A percentile compares a stretch with the other conserved stretches of the same genome.
phyloP scores from a whole-genome alignment of 2,113 vertebrate species.

The Aptenodytes patagonicus region DNA sequence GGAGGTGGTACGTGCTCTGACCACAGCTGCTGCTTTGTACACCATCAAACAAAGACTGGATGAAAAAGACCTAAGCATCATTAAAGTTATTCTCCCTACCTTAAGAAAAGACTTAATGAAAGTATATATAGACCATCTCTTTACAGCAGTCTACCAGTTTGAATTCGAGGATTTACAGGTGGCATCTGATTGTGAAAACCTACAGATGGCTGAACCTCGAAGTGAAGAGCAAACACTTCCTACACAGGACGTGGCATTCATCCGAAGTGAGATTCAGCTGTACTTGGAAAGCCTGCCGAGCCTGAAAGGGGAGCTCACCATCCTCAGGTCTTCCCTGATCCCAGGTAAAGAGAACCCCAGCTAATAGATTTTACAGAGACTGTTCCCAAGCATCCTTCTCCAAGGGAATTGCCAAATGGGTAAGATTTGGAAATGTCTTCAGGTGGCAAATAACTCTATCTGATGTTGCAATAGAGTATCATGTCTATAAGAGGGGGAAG shows the following conservation, averaged over 20 bases:
- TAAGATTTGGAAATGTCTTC: neutral
- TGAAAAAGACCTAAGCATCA: conserved; percentile 64
- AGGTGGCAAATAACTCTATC: neutral
- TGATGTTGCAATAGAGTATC: neutral
- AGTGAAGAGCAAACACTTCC: neutral
- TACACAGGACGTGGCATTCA: neutral
- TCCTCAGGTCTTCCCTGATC: conserved; percentile 82
- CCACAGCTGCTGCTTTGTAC: conserved; percentile 75
- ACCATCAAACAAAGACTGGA: conserved; percentile 83
- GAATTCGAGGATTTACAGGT: conserved; percentile 69
- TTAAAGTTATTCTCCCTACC: conserved; percentile 76
- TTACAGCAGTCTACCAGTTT: conserved; percentile 84
- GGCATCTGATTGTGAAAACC: neutral
- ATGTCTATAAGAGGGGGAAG: neutral
- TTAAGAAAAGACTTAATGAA: conserved; percentile 71
- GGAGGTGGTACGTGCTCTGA: conserved; percentile 65
- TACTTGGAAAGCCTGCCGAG: conserved; percentile 81
- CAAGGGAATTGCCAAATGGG: neutral
- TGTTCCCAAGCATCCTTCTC: neutral
- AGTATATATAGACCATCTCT: conserved; percentile 78
- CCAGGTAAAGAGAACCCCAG: conserved; percentile 78
- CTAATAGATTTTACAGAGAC: neutral
- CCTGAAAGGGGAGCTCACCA: conserved; percentile 75
- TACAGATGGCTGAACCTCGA: neutral
- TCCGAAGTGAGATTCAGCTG: conserved; percentile 69